Evolutionary conservation across 2,888 invertebrate genomes (phyloP).

Genomic region (Megalurothrips usitatus): DNA sequence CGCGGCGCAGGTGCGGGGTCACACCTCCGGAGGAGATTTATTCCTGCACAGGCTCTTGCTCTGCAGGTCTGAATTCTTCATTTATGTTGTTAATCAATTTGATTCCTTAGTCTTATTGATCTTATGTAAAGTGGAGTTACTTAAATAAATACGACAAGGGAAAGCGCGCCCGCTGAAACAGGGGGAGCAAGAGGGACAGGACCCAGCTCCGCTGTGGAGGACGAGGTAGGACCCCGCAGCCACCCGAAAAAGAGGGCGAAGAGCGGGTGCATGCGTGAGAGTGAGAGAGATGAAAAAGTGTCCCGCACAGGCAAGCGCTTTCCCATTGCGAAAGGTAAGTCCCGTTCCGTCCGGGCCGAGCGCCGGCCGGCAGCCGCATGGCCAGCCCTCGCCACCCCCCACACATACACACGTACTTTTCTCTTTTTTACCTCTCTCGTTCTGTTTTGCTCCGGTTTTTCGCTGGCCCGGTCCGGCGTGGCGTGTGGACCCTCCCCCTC

Average conservation of each 20-base stretch:
- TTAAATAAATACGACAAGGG: not conserved
- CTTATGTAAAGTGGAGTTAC: no score
- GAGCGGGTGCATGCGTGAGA: not conserved
- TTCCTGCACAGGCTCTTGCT: no score
- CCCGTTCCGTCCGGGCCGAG: not conserved
- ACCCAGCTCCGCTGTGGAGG: no score
- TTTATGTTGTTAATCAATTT: no score
- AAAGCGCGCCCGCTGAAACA: not conserved
- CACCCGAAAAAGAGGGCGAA: not conserved
- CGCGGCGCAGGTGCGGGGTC: not conserved
- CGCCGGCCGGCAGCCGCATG: not conserved
- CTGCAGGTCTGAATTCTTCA: no score
- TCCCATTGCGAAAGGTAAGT: slow-evolving; percentile 22
- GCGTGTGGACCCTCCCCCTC: not conserved
- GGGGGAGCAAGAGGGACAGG: not conserved
- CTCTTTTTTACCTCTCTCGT: slow-evolving; percentile 20
- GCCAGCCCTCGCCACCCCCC: not conserved
- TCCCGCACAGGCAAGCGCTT: not conserved
- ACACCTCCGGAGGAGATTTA: no score
- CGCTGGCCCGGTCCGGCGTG: not conserved
- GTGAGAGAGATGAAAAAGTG: not conserved
- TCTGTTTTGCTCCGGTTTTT: slow-evolving; percentile 25
- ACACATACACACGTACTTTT: not conserved
- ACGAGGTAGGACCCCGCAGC: not conserved
- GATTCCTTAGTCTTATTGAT: no score